Evolutionary conservation across 2,888 invertebrate species (phyloP).

Genomic region (Cecidostiba fungosa): DNA sequence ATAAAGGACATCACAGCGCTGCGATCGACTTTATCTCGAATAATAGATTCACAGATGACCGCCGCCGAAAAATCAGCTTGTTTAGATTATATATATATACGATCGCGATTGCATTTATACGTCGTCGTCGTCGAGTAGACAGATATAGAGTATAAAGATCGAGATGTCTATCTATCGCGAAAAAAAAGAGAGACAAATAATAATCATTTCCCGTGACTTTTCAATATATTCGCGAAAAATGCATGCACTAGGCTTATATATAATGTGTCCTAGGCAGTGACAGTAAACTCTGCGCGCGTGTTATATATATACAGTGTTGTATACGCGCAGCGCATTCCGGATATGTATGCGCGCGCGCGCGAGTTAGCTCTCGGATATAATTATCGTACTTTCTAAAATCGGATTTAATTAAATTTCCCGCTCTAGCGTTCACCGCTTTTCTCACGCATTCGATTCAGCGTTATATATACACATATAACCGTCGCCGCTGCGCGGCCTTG

Average conservation of each 20-base stretch:
- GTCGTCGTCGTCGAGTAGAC: no score
- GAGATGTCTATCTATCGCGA: neutral
- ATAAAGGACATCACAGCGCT: neutral
- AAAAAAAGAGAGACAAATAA: neutral
- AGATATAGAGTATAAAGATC: no score
- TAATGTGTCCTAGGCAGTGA: neutral
- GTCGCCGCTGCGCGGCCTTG: conserved; percentile 1
- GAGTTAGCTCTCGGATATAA: neutral
- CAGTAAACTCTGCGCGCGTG: neutral
- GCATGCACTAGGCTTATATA: no score
- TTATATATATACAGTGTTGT: no score
- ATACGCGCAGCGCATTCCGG: neutral
- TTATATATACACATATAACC: neutral
- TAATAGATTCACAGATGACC: neutral
- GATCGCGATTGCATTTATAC: neutral
- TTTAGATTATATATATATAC: neutral
- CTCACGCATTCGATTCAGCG: conserved; percentile 48
- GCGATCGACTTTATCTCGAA: conserved; percentile 12
- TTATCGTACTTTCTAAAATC: conserved; percentile 55
- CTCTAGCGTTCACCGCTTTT: conserved; percentile 24
- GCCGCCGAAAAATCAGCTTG: neutral
- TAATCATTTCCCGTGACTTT: neutral
- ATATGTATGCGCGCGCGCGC: neutral
- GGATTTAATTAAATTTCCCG: conserved; percentile 50
- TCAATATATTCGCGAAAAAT: neutral